Percentiles rank a stretch among this genome's conserved stretches.
Evolutionary conservation across 2,888 invertebrate species (phyloP).

Genomic region (Euzophera pinguis): DNA sequence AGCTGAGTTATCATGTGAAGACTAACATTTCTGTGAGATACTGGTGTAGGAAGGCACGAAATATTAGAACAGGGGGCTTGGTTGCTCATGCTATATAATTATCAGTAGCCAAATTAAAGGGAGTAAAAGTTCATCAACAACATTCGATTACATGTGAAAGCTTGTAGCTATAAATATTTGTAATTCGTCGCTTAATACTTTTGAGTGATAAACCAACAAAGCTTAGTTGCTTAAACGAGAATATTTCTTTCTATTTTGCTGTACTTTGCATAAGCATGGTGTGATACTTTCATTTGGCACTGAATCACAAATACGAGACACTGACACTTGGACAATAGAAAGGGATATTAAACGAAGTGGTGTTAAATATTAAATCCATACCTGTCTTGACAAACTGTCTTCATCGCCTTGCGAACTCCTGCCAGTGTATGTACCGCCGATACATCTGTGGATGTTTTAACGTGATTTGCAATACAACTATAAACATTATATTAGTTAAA

Average conservation of each 20-base stretch:
- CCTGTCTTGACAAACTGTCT: constrained; percentile 80
- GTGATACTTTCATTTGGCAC: constrained; percentile 7
- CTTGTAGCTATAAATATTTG: neutral
- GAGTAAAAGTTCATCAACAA: neutral
- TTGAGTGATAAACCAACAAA: too few species aligned
- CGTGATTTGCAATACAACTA: too few species aligned
- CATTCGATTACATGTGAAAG: neutral
- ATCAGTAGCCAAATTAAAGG: constrained; percentile 9
- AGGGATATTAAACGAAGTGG: neutral
- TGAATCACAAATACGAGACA: constrained; percentile 1
- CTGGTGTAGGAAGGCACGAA: neutral
- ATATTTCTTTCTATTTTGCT: too few species aligned
- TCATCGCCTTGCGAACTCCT: constrained; percentile 79
- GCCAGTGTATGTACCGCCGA: constrained; percentile 80
- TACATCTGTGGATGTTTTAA: constrained; percentile 64
- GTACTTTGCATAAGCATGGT: neutral
- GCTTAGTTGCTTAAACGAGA: too few species aligned
- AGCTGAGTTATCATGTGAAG: neutral
- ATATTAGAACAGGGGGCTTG: neutral
- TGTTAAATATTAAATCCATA: constrained; percentile 17
- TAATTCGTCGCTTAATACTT: neutral
- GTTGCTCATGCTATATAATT: neutral
- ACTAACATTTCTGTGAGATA: neutral
- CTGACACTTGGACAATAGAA: neutral
- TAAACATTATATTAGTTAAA: too few species aligned